Percentiles rank a stretch among this genome's conserved stretches.
Evolutionary conservation across 92 coral and sea anemone genomes (phyloP).

Genomic region (Muricea muricata): DNA sequence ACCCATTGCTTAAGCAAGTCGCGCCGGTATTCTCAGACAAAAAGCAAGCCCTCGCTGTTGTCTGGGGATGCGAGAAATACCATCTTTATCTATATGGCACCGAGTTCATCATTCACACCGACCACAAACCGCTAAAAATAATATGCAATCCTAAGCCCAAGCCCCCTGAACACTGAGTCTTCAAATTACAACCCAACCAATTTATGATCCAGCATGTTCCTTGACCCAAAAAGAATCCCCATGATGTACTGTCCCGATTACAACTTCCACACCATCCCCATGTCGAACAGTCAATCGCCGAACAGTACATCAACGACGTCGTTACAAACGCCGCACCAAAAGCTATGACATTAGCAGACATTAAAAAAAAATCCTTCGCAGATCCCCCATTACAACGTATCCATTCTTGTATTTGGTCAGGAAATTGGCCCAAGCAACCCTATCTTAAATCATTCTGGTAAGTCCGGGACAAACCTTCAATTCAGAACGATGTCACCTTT

Average conservation of each 20-base stretch:
- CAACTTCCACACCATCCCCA: not conserved
- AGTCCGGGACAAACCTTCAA: not conserved
- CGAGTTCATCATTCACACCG: not conserved
- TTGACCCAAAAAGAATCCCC: not conserved
- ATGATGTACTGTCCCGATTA: conserved; percentile 2
- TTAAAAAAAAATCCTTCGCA: not conserved
- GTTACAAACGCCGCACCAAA: not conserved
- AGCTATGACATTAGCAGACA: conserved; percentile 2
- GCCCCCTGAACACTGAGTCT: conserved; percentile 20
- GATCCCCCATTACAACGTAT: not conserved
- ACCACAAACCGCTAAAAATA: not conserved
- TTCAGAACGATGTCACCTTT: not conserved
- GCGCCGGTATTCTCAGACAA: not conserved
- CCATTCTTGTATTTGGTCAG: not conserved
- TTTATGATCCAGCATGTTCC: not conserved
- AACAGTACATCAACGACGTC: conserved; percentile 1
- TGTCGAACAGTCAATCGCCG: not conserved
- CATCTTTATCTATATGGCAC: conserved; percentile 15
- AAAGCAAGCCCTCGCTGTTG: not conserved
- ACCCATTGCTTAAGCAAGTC: not conserved
- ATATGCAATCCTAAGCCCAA: not conserved
- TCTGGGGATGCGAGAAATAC: conserved; percentile 6
- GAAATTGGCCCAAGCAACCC: conserved; percentile 1
- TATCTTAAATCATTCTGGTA: not conserved
- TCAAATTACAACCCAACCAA: not conserved